Base-by-base conservation (phyloP, 1,140 invertebrate species). In the Ptiloglossa arizonensis region DNA sequence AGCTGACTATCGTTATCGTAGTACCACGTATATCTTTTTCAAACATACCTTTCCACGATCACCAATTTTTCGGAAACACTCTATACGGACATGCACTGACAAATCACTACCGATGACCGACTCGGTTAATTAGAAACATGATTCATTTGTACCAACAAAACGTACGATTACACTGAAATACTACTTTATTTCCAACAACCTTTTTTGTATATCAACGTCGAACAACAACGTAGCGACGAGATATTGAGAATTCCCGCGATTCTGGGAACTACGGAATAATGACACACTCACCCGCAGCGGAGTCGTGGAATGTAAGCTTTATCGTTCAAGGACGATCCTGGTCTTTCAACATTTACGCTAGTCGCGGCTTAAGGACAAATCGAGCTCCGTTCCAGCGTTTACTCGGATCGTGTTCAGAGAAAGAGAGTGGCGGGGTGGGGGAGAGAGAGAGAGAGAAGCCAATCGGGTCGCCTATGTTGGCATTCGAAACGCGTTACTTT, bases 271-370 rank as follows among this genome's bases (percentile, higher is more conserved):
- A 29, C 22, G 32, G 68, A 44, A 50, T 19, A 67, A 46, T 27
- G 17, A 22, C 41, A 50, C 64, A 5, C 54, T 68, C 71, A 46
- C 50, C 35, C 50, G 32, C 27, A 24, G 22, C 41, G 52, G 27
- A 27, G 29, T 35, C 50, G 68, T 70, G 82, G 84, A 87, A 89
- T 88, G 81, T 79, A 29, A 83, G 83, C 74, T 83, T 85, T 85
- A 89, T 89, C 87, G 80, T 89, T 88, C 84, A 86, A 86, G 85
- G 84, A 86, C 84, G 78, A 83, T 56, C 54, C 22, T 80, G 50
- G 66, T 81, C 78, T 86, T 77, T 80, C 72, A 62, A 76, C 76
- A 44, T 85, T 82, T 76, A 81, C 79, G 63, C 72, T 52, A 75
- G 66, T 24, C 27, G 59, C 64, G 73, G 57, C 78, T 79, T 83